Base-by-base conservation (phyloP, 2,888 invertebrate genomes). In the Acrocyrtus sp. region DNA sequence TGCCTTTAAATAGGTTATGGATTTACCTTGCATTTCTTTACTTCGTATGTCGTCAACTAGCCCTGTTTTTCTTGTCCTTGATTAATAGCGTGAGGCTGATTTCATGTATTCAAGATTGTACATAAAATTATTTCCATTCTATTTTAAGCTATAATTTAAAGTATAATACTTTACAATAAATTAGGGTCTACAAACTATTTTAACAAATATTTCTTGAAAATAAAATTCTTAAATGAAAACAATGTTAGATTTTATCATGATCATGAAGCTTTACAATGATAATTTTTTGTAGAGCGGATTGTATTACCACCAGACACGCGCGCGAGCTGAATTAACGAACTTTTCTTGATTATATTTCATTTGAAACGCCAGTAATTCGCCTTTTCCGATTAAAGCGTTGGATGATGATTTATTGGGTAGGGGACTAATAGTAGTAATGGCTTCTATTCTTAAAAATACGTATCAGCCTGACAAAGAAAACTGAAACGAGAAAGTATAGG, bases 111-210 rank as follows among this genome's bases (percentile, higher is more conserved):
- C n/a, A 34, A 45, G 45, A 57, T 57, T 57, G 45, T 57, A 57
- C 39, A 54, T 34, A 54, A 15, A 54, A 54, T 54, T 53, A 4
- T 21, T n/a, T n/a, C n/a, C n/a, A n/a, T n/a, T n/a, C n/a, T n/a
- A n/a, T n/a, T n/a, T n/a, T n/a, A n/a, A n/a, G 22, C 12, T 51
- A 43, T 21, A 57, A 57, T 57, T 34, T 34, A 34, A 57, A n/a
- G 29, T 29, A 39, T 63, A 63, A 65, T 65, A 65, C 65, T 65
- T 65, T 47, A 69, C 53, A 69, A 69, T 69, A 69, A 69, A 61
- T 69, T 54, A 69, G 60, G 60, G 26, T 47, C 60, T 61, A 50
- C 27, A 39, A 47, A 21, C 21, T 47, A 53, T 41, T 6, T 56
- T 34, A 56, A 56, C 22, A 50, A 50, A 5, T 51, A 54, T 41